Base-by-base conservation (phyloP, 2,113 vertebrate genomes). In the Melanostigma gelatinosum region DNA sequence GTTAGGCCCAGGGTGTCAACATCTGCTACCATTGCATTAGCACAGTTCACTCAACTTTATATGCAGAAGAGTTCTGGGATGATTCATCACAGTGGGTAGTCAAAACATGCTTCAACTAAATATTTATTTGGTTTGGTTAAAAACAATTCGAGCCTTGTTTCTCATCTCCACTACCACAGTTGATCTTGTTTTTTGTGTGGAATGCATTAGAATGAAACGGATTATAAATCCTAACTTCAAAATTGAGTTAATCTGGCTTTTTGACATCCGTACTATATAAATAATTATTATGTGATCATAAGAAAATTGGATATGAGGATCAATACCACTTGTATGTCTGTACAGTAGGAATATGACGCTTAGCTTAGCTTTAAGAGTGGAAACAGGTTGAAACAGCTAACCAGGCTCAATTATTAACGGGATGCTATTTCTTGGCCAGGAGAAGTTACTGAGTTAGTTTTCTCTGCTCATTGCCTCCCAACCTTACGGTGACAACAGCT, bases 21-120 rank as follows among this genome's bases (percentile, higher is more conserved):
- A 84, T 87, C 84, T 89, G 88, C 80, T 72, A 40, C 68, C 57
- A 67, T 70, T 72, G 27, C 64, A 63, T 71, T 44, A 80, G 52
- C 54, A 52, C n/a, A 46, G 18, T 46, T 68, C 8, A 44, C 44
- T 46, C 16, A 72, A 79, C 58, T 57, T 22, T 29, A 40, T 15
- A 61, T 24, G 9, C 4, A 0, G 0, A 32, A 48, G 6, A 38
- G 2, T 57, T 52, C 44, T 29, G 9, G 20, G 20, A 66, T 70
- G n/a, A 42, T 55, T 63, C 40, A 61, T 65, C 20, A 27, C 15
- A 9, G 8, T 15, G 13, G 11, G 4, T 22, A 24, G 20, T n/a
- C 44, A 72, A 34, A 65, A 64, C 57, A 27, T 24, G 12, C 55
- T n/a, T 65, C 11, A 29, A 10, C 2, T 13, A 63, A 11, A 42